Evolutionary conservation across 53 echinoderm and acorn worm genomes (phyloP).

Genomic region (Paracentrotus lividus): DNA sequence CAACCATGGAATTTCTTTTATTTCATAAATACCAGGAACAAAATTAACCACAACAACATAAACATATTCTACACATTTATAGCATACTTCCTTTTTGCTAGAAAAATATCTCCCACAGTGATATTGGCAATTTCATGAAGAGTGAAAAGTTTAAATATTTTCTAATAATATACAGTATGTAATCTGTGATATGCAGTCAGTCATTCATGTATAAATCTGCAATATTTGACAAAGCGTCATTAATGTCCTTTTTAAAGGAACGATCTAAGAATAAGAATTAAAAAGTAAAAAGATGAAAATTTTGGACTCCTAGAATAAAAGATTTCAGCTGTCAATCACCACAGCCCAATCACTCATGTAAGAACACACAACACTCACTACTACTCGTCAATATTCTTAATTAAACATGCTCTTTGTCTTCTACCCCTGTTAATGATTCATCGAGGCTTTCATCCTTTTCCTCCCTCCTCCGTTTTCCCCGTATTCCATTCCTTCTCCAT

Average conservation of each 20-base stretch:
- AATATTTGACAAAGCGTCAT: background rate
- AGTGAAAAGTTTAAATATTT: background rate
- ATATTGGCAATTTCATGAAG: too few relatives aligned
- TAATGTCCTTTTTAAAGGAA: background rate
- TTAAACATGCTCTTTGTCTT: slow-evolving; percentile 60
- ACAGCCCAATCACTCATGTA: background rate
- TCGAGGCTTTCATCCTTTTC: slow-evolving; percentile 1
- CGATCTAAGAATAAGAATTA: background rate
- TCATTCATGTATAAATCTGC: background rate
- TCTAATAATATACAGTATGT: background rate
- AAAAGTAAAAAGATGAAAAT: background rate
- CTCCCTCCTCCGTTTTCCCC: background rate
- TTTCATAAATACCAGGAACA: background rate
- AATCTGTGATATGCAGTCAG: background rate
- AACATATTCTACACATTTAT: background rate
- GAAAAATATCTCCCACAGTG: background rate
- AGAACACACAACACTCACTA: background rate
- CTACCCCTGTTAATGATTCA: slow-evolving; percentile 19
- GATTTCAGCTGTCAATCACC: slow-evolving; percentile 32
- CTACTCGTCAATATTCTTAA: slow-evolving; percentile 47
- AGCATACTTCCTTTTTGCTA: background rate
- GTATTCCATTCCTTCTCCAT: background rate
- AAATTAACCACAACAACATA: background rate
- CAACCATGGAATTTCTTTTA: background rate
- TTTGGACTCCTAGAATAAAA: background rate